Evolutionary conservation across 2,888 invertebrate genomes (phyloP).

Genomic region (Tubulanus polymorphus): DNA sequence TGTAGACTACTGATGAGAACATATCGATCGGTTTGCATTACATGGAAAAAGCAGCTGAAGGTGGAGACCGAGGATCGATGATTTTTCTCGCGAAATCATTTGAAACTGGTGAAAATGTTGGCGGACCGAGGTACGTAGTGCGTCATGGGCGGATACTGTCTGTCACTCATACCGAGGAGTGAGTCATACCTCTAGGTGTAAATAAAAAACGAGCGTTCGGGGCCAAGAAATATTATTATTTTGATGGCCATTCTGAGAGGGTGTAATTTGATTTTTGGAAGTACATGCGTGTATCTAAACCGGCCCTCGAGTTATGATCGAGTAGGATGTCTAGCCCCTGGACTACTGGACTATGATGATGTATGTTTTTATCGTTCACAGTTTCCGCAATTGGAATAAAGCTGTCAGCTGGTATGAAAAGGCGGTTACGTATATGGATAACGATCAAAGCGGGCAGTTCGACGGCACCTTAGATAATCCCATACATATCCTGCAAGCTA

Average conservation of each 20-base stretch:
- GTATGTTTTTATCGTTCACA: conserved; percentile 20
- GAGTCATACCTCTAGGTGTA: no score
- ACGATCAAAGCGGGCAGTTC: conserved; percentile 47
- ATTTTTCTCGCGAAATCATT: conserved; percentile 57
- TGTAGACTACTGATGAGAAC: no score
- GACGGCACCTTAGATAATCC: conserved; percentile 54
- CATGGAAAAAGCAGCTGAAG: conserved; percentile 56
- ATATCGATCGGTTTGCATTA: conserved; percentile 49
- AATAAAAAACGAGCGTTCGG: no score
- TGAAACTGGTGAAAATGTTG: conserved; percentile 54
- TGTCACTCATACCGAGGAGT: no score
- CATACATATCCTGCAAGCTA: conserved; percentile 53
- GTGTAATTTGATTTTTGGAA: no score
- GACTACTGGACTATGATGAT: no score
- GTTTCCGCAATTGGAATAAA: conserved; percentile 49
- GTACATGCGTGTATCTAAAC: no score
- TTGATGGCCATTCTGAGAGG: no score
- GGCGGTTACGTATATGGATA: conserved; percentile 47
- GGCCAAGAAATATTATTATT: not conserved
- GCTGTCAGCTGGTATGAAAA: conserved; percentile 54
- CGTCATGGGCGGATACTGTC: no score
- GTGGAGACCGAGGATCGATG: conserved; percentile 57
- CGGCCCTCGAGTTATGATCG: no score
- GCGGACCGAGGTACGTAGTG: conserved; percentile 35
- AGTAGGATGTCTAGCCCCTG: no score